Base-by-base conservation (phyloP, 1,140 invertebrate genomes). In the Alviniconcha marisindica region DNA sequence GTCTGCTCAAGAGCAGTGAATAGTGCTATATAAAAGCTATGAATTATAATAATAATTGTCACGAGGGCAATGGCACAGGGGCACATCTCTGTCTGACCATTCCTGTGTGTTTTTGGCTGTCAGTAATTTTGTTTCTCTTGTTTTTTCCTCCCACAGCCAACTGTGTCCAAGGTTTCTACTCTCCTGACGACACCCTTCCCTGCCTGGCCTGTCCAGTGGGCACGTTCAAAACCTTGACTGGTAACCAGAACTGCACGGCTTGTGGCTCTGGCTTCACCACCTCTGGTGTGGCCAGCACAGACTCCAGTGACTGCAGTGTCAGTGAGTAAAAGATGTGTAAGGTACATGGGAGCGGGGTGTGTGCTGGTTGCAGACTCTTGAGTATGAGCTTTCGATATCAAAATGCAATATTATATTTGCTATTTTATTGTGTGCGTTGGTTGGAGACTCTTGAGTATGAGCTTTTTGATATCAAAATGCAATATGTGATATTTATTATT, bases 201-300 rank as follows among this genome's bases (percentile, higher is more conserved):
- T 87, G 87, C 81, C 48, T 54, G 18, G 18, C 78, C 28, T 87
- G 87, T 86, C 54, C 71, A 0, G 28, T 81, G 60, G 87, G 87
- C 1, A 78, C 38, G 14, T 87, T 76, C 56, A 87, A 87, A 60
- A 40, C 56, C 5, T 60, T 83, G 48, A 79, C 81, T 33, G 83
- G 63, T 18, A 84, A 81, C 33, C 33, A 33, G 4, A 44, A 56
- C 15, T 87, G 87, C 78, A 83, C 78, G 0, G n/a, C 24, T 24
- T 87, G 87, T 80, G 63, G 54, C 1, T 51, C 60, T 21, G 78
- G 69, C 14, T 81, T 79, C 28, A 84, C 77, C 15, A 87, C 86
- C 24, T 33, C 15, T 21, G 56, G 56, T 24, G 33, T 28, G 56
- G 77, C 44, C n/a, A 78, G 77, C 21, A 56, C 56, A 54, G 38